Base-by-base conservation (phyloP, 2,888 invertebrate genomes). In the Timema podura region DNA sequence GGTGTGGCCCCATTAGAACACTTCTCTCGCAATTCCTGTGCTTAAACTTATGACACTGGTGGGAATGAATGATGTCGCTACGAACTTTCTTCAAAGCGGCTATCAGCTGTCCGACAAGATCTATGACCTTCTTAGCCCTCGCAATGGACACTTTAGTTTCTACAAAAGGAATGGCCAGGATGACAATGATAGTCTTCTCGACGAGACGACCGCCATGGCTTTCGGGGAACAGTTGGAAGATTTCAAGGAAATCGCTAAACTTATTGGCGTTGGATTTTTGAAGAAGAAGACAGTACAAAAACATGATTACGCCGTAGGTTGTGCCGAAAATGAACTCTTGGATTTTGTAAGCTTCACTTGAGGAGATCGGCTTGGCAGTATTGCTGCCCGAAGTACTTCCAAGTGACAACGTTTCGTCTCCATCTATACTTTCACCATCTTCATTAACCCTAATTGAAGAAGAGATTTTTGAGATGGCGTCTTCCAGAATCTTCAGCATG, bases 241-340 rank as follows among this genome's bases (percentile, higher is more conserved):
- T 82, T 49, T 87, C 86, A 0, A 86, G 82, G 76, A 88, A 88
- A 73, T 87, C 85, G 6, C 82, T 76, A 7, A 85, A 79, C 73
- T 84, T 85, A 30, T 87, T 87, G 0, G 83, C 79, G 5, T 81
- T 80, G 2, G 83, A 81, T 70, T 86, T 85, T 72, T 85, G 85
- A 79, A 86, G 84, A 47, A 88, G 77, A 8, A 88, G 77, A 71
- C 86, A 85, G 74, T 87, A 86, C 69, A 88, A 83, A 77, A 87
- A 87, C 1, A 86, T 85, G 0, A 86, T 82, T 57, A 87, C 82
- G 0, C 85, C 86, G 74, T 86, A 87, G 11, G 84, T 84, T 6
- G 86, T 82, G 0, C 86, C 87, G 77, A 87, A 88, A 6, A 88
- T 82, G 74, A 86, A 87, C 77, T 86, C 85, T 75, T 87, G 85